Percentiles rank a stretch among this genome's conserved stretches.
phyloP scores from a whole-genome alignment of 2,113 vertebrate genomes.

The Gallinago media region DNA sequence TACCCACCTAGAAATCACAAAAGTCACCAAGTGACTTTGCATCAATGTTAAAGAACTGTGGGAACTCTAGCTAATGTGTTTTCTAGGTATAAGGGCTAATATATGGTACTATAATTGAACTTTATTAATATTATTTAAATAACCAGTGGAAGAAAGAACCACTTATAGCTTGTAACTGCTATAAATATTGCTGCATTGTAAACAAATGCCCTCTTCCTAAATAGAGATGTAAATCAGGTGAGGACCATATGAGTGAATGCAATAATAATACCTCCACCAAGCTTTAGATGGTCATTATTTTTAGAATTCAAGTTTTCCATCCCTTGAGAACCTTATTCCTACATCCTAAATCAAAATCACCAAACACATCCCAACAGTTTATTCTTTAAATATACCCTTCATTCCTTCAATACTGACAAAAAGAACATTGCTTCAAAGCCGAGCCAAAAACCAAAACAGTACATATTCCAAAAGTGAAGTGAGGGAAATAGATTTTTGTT shows the following conservation, averaged over 20 bases:
- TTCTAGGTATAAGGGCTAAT: not conserved
- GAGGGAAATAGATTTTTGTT: slow-evolving; percentile 70
- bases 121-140: slow-evolving; percentile 26
- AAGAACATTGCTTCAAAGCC: slow-evolving; percentile 69
- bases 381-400: slow-evolving; percentile 70
- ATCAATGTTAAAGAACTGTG: not conserved
- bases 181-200: slow-evolving; percentile 36
- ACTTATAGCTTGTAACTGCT: not conserved
- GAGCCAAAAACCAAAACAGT: slow-evolving; percentile 68
- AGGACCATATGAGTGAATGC: slow-evolving; percentile 23
- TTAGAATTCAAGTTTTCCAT: slow-evolving; percentile 59
- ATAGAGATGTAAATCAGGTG: not conserved
- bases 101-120: not conserved
- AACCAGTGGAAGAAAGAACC: slow-evolving; percentile 8
- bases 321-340: slow-evolving; percentile 51
- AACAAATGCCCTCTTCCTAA: slow-evolving; percentile 17
- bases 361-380: slow-evolving; percentile 62
- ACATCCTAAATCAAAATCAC: slow-evolving; percentile 68
- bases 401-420: slow-evolving; percentile 70
- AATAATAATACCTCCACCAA: slow-evolving; percentile 41
- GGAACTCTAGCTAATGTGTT: not conserved
- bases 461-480: slow-evolving; percentile 69
- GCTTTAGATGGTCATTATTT: slow-evolving; percentile 51
- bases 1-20: not conserved
- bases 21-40: not conserved